Conservation (phyloP, 2,888 invertebrate species). For the Byasa hedistus region DNA sequence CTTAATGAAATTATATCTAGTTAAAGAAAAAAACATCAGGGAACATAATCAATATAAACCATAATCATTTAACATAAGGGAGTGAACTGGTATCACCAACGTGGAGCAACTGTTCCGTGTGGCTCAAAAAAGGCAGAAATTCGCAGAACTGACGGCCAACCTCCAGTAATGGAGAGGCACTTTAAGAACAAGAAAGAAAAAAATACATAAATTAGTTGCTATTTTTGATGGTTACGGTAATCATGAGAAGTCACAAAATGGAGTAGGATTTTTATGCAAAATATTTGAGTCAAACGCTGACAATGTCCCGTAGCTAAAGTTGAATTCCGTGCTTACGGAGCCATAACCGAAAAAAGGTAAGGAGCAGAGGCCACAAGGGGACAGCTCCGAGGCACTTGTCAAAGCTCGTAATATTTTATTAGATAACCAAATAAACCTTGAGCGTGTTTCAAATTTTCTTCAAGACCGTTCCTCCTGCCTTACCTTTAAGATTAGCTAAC, state of each 20-base stretch:
- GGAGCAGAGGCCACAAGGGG: slow-evolving; percentile 58
- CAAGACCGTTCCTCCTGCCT: slow-evolving; percentile 36
- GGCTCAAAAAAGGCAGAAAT: no score
- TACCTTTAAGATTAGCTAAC: slow-evolving; percentile 33
- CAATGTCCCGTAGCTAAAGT: slow-evolving; percentile 31
- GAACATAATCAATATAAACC: no score
- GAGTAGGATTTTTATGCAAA: slow-evolving; percentile 18
- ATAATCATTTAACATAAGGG: no score
- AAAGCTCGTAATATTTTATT: slow-evolving; percentile 79
- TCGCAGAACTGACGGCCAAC: no score
- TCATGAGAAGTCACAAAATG: slow-evolving; percentile 6
- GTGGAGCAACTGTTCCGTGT: no score
- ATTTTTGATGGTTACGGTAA: not conserved
- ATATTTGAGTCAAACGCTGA: slow-evolving; percentile 21
- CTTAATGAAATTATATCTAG: no score
- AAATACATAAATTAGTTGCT: no score
- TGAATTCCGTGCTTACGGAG: slow-evolving; percentile 50
- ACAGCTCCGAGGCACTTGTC: slow-evolving; percentile 70
- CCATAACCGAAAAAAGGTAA: slow-evolving; percentile 63
- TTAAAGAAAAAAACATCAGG: no score
- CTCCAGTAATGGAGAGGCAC: no score
- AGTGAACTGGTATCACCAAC: no score
- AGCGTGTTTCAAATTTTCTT: slow-evolving; percentile 58
- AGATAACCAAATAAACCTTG: slow-evolving; percentile 75
- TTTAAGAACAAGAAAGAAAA: no score